Base-by-base conservation (phyloP, 2,113 vertebrate genomes). In the Acinonyx jubatus region DNA sequence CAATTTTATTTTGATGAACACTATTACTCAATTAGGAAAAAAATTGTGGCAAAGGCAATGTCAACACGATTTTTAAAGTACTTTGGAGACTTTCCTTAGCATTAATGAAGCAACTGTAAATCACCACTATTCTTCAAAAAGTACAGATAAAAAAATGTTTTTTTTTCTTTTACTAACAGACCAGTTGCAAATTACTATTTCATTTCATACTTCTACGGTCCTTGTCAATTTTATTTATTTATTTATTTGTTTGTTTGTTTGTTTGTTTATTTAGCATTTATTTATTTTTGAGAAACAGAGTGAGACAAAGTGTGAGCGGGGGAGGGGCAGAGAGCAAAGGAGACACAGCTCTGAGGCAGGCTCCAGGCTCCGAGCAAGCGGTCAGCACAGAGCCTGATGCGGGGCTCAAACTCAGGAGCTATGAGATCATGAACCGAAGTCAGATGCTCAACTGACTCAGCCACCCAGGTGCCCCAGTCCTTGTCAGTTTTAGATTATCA, bases 1-100 rank as follows among this genome's bases (percentile, higher is more conserved):
- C 7, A 52, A 68, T 89, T 96, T 52, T 93, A 86, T 79, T 98
- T 88, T 86, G 68, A 97, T 84, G 23, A 97, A 68, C 27, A 91
- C 41, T 84, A 41, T 25, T 78, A 50, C 16, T 68, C 15, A 83
- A 66, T 80, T 89, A 94, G 74, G 85, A 94, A 96, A n/a, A 88
- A 95, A 96, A 97, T 73, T 96, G 2, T 6, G 61, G 4, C 11
- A 94, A 83, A 93, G 38, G 52, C 36, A 91, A 48, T 33, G 10
- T 3, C 36, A 94, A 83, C 1, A 88, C 19, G 1, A 15, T 57
- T 33, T 78, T 97, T 91, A 55, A 7, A 97, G 36, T 5, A 97
- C 15, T 10, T 16, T 73, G 71, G 71, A 84, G 19, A 71, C 4
- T 19, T 88, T 95, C 36, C 41, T 81, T 52, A 81, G 52, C 29